Percentiles rank a stretch among this genome's conserved stretches.
Conservation (phyloP, 2,888 invertebrate species). For the Epirrhoe tristata region DNA sequence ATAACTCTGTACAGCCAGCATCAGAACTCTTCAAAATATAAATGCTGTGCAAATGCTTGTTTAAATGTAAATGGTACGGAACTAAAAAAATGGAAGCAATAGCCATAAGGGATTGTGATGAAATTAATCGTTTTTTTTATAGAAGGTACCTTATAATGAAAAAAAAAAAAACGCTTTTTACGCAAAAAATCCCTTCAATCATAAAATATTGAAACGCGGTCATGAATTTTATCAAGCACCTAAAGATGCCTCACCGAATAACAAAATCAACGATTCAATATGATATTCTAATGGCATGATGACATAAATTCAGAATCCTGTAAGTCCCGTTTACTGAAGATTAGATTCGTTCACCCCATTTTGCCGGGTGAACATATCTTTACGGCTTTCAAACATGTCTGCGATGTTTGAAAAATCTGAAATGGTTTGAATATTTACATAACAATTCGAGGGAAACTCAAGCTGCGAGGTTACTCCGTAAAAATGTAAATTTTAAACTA, state of each 20-base stretch:
- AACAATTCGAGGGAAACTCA: constrained; percentile 12
- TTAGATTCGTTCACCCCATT: constrained; percentile 45
- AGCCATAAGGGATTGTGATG: neutral
- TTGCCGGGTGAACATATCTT: constrained; percentile 39
- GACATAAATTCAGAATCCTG: constrained; percentile 40
- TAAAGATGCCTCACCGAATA: constrained; percentile 4
- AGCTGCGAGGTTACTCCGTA: constrained; percentile 7
- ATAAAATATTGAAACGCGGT: no score
- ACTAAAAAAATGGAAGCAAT: neutral
- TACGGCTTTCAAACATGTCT: constrained; percentile 39
- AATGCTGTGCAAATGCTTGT: no score
- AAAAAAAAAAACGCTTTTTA: no score
- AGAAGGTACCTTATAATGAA: neutral
- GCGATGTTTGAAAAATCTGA: constrained; percentile 37
- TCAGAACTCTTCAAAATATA: neutral
- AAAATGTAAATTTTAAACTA: constrained; percentile 1
- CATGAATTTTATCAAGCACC: neutral
- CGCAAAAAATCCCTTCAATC: no score
- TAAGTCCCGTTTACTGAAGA: constrained; percentile 42
- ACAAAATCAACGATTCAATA: constrained; percentile 24
- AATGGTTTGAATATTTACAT: constrained; percentile 32
- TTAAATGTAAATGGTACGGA: no score
- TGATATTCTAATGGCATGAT: constrained; percentile 32
- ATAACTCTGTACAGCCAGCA: constrained; percentile 17
- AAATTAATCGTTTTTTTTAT: neutral